phyloP scores from a whole-genome alignment of 2,797 vertebrate genomes.

The Adelosebastes latens region DNA sequence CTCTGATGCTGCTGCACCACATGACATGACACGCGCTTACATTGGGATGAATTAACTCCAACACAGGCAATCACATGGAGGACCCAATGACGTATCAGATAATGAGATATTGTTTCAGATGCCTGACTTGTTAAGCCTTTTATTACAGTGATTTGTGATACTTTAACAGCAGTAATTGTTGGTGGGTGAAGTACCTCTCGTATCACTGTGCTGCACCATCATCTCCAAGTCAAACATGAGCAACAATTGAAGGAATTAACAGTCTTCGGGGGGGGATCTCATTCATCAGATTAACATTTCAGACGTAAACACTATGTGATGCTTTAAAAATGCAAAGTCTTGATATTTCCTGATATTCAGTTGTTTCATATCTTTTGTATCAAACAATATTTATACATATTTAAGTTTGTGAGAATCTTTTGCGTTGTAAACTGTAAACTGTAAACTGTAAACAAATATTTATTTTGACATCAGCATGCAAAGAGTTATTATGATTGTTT shows the following conservation, averaged over 20 bases:
- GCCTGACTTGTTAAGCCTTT: constrained; percentile 50
- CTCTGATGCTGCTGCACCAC: constrained; percentile 79
- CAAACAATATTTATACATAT: constrained; percentile 77
- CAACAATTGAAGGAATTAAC: constrained; percentile 23
- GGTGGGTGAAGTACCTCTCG: constrained; percentile 55
- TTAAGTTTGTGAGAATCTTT: constrained; percentile 61
- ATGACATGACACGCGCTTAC: constrained; percentile 59
- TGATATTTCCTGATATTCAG: constrained; percentile 61
- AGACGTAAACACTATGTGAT: constrained; percentile 43
- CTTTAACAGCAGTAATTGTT: constrained; percentile 57
- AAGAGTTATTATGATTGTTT: constrained; percentile 70
- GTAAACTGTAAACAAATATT: constrained; percentile 88
- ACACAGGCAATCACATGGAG: constrained; percentile 44
- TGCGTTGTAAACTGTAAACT: constrained; percentile 87
- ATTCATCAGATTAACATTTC: constrained; percentile 52
- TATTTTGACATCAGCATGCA: constrained; percentile 90
- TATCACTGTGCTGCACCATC: constrained; percentile 51
- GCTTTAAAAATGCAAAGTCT: constrained; percentile 48
- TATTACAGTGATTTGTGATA: constrained; percentile 59
- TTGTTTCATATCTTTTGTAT: constrained; percentile 84
- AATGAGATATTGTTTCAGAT: constrained; percentile 57
- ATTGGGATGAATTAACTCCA: constrained; percentile 31
- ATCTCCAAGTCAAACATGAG: constrained; percentile 34
- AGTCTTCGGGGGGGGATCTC: constrained; percentile 13
- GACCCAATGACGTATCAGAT: constrained; percentile 40